Base-by-base conservation (phyloP, 2,888 invertebrate genomes). In the Tholera decimalis region DNA sequence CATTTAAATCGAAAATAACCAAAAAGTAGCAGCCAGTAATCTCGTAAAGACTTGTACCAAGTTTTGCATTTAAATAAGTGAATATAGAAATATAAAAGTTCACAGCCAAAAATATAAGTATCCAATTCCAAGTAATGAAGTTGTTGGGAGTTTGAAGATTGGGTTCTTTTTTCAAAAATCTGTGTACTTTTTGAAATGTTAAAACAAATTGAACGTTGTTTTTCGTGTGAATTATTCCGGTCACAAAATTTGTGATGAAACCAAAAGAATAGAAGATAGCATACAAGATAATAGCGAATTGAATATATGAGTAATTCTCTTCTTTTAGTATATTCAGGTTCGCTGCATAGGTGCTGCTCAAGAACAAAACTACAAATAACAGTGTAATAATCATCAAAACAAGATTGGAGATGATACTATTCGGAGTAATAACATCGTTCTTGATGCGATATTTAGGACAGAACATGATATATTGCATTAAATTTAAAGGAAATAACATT, bases 101-200 rank as follows among this genome's bases (percentile, higher is more conserved):
- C 5, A 60, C 13, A 18, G 7, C 28, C 0, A 20, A 3, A 13
- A 46, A 24, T 8, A 18, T 22, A 18, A n/a, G 9, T 15, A 76
- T 35, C 77, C 77, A 76, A 41, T 55, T 76, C 20, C 41, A 47
- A 15, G 61, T 15, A 3, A 41, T 43, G 0, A 61, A 72, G 0
- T 30, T 2, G 1, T 30, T 56, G 9, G n/a, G n/a, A n/a, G n/a
- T n/a, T n/a, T n/a, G n/a, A n/a, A 62, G 30, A 35, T 9, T 9
- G 8, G 28, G 22, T 9, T 46, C 49, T 8, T 33, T 22, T 2
- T 60, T 65, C 1, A 77, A 24, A 20, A 47, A 39, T 41, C 50
- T 60, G 11, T 77, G 58, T 11, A 70, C 15, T n/a, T 44, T 62
- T 65, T 77, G 62, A 50, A 73, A 35, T n/a, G 22, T 50, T 1